Evolutionary conservation across 2,797 vertebrate genomes (phyloP).

Genomic region (Chaenodraco wilsoni): DNA sequence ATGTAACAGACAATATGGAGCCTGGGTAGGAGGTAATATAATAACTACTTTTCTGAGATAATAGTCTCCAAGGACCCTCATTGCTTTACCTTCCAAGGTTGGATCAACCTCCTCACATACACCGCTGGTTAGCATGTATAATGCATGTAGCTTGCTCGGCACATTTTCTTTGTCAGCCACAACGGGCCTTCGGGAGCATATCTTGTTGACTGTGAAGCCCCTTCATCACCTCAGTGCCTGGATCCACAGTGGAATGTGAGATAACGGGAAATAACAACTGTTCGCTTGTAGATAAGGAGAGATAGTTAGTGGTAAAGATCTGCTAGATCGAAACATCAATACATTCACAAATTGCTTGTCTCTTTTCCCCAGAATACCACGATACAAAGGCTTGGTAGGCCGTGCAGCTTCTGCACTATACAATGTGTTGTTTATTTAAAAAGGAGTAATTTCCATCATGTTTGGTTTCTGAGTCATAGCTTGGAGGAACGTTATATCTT

Average conservation of each 20-base stretch:
- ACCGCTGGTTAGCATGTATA: too few relatives aligned
- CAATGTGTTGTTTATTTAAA: neutral
- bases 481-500: neutral
- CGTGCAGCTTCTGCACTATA: neutral
- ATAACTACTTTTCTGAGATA: too few relatives aligned
- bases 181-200: neutral
- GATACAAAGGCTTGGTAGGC: neutral
- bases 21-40: too few relatives aligned
- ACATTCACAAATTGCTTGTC: slow-evolving; percentile 6
- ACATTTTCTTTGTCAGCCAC: too few relatives aligned
- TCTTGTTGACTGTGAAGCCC: neutral
- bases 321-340: slow-evolving; percentile 10
- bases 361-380: neutral
- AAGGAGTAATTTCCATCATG: neutral
- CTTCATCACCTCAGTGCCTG: neutral
- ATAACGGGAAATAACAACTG: slow-evolving; percentile 22
- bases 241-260: slow-evolving; percentile 6
- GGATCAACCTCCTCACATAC: too few relatives aligned
- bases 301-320: slow-evolving; percentile 6
- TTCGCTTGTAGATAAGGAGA: slow-evolving; percentile 29
- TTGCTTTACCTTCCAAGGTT: too few relatives aligned
- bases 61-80: too few relatives aligned
- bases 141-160: too few relatives aligned
- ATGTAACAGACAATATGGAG: too few relatives aligned
- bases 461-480: neutral